phyloP scores from a whole-genome alignment of 2,888 invertebrate species.

The Patella caerulea region DNA sequence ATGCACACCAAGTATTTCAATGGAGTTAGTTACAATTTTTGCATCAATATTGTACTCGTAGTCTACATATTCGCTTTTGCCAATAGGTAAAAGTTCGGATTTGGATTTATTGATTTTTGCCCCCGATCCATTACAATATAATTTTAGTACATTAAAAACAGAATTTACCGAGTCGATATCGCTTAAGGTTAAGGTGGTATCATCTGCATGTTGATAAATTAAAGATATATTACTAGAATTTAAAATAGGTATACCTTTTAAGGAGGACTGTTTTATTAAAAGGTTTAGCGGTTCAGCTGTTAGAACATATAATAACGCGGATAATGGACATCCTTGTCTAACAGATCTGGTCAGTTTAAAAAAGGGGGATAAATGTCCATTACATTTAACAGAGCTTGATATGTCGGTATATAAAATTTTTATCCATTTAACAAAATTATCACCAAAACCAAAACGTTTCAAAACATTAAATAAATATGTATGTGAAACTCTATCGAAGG shows the following conservation, averaged over 20 bases:
- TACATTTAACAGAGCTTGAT: background rate
- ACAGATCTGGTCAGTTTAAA: background rate
- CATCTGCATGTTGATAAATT: background rate
- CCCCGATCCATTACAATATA: background rate
- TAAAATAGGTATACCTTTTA: background rate
- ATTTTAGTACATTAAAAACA: background rate
- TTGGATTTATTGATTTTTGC: background rate
- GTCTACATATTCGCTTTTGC: background rate
- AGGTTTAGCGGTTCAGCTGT: background rate
- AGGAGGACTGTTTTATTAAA: background rate
- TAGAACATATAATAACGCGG: background rate
- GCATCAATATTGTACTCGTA: background rate
- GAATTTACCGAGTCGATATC: background rate
- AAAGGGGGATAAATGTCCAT: background rate
- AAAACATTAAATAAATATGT: background rate
- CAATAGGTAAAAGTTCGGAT: background rate
- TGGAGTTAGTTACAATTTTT: background rate
- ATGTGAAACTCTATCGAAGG: background rate
- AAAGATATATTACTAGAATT: background rate
- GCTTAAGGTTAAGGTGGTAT: background rate
- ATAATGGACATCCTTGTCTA: background rate
- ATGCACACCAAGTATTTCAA: background rate
- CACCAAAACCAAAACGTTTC: background rate
- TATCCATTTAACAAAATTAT: background rate
- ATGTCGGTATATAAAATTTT: background rate